These are phyloP conservation scores for Plebejus argus DNA, from an alignment of 2,888 invertebrate species.

Conservation along the genomic window DNA sequence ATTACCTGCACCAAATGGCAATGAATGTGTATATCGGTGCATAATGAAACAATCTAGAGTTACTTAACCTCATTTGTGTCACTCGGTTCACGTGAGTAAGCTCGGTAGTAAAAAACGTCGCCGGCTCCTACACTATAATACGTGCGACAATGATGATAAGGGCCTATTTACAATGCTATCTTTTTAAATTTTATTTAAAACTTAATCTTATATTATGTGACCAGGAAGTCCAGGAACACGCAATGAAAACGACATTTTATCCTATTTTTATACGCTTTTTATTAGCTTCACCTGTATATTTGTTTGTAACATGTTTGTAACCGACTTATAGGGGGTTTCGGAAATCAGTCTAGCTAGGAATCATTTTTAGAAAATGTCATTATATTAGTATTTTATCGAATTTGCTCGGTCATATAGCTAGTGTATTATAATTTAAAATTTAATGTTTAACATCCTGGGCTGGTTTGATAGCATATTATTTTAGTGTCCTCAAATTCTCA, in stretches of 20 bases:
- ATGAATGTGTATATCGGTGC: background rate
- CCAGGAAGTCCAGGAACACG: background rate
- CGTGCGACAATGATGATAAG: background rate
- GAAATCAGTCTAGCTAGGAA: no score
- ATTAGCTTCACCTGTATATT: no score
- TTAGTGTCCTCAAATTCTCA: background rate
- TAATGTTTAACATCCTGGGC: no score
- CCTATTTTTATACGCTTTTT: no score
- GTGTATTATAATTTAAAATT: no score
- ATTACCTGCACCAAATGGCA: background rate
- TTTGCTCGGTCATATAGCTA: no score
- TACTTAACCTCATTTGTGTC: background rate
- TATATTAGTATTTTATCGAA: no score
- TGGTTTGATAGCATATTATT: background rate
- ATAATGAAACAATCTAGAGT: slow-evolving; percentile 5
- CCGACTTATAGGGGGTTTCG: no score
- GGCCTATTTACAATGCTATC: background rate
- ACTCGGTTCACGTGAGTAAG: background rate
- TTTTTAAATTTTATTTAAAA: background rate
- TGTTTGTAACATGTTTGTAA: no score
- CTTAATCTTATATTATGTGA: background rate
- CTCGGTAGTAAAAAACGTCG: slow-evolving; percentile 14
- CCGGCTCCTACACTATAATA: slow-evolving; percentile 11
- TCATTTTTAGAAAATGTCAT: no score
- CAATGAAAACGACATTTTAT: background rate